Base-by-base conservation (phyloP, 1,140 invertebrate genomes). In the Dryas iulia region DNA sequence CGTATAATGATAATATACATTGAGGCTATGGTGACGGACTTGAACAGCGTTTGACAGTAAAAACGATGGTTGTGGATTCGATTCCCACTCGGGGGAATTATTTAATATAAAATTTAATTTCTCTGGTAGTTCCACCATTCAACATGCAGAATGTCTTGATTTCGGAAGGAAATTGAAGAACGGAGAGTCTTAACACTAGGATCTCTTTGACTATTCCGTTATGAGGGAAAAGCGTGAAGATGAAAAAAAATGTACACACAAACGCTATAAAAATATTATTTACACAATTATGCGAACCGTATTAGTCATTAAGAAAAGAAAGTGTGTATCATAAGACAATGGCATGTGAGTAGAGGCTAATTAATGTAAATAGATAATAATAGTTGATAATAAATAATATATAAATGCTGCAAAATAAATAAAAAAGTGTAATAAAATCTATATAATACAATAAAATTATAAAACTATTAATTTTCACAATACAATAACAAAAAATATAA, bases 231-330 rank as follows among this genome's bases (percentile, higher is more conserved):
- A n/a, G n/a, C n/a, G n/a, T n/a, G n/a, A n/a, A n/a, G n/a, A n/a
- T n/a, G n/a, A n/a, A n/a, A n/a, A n/a, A n/a, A n/a, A 26, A 56
- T 25, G 53, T 25, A 7, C 24, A 56, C 10, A n/a, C 11, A 12
- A 11, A 26, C 18, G 3, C 0, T 25, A 56, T 26, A 1, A 56
- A 56, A 18, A 11, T 25, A 23, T 26, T n/a, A 56, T 56, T 26
- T 56, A 56, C 53, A 56, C 53, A 24, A 56, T 56, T 56, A 56
- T 56, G 23, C n/a, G 53, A 56, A 56, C 53, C 25, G 6, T 56
- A 54, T 54, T 54, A 24, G 24, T 25, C 53, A 56, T 56, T 56
- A 56, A 56, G 53, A 56, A 56, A 56, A 56, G 23, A 56, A 56
- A 54, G 53, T 25, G 24, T 54, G 53, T 54, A 56, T 6, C 5